Evolutionary conservation across 2,888 invertebrate genomes (phyloP).

Genomic region (Agelastica alni): DNA sequence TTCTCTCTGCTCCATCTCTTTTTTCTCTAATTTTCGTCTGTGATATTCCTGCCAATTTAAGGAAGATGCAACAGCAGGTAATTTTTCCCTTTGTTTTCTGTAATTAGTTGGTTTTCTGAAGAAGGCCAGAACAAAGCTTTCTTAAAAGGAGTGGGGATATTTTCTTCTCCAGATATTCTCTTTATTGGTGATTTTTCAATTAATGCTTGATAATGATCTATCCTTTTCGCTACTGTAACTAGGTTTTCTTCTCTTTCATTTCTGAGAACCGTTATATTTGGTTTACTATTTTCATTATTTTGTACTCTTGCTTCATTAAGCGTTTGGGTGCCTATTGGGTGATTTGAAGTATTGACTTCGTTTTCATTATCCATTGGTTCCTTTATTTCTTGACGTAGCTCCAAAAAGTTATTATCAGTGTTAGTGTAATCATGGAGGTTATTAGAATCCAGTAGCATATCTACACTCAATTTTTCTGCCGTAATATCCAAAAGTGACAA

Average conservation of each 20-base stretch:
- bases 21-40: background rate
- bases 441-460: no score
- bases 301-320: background rate
- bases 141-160: conserved; percentile 9
- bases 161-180: background rate
- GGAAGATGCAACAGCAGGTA: conserved; percentile 4
- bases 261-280: background rate
- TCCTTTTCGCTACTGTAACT: background rate
- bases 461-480: background rate
- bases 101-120: background rate
- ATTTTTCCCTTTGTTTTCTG: conserved; percentile 2
- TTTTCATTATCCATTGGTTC: background rate
- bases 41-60: conserved; percentile 1
- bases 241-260: background rate
- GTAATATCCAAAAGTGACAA: background rate
- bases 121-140: conserved; percentile 8
- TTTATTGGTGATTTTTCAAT: background rate
- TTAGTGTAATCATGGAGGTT: background rate
- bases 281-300: background rate
- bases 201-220: background rate
- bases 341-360: background rate
- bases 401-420: background rate
- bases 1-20: background rate
- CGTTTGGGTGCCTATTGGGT: background rate
- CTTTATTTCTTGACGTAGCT: background rate